These are phyloP conservation scores for Corythucha ciliata DNA, from an alignment of 2,888 invertebrate species.

Conservation along the genomic window DNA sequence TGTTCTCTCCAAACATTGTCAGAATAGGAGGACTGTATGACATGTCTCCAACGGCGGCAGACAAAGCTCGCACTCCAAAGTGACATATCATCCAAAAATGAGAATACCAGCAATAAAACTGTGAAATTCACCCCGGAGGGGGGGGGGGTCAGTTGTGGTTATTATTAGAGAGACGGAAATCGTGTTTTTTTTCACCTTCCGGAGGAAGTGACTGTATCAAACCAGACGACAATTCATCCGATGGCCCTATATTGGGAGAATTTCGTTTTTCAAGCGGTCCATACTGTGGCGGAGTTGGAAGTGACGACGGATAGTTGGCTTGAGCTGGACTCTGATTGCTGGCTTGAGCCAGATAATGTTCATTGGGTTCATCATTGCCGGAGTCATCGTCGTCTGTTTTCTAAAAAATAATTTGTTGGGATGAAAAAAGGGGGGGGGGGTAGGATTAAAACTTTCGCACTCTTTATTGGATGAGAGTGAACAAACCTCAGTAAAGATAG, in stretches of 20 bases:
- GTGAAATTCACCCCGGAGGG: conserved; percentile 32
- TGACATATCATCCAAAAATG: conserved; percentile 83
- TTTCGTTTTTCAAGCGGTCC: conserved; percentile 49
- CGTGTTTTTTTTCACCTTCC: conserved; percentile 27
- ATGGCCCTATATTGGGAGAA: conserved; percentile 45
- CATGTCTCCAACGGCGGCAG: conserved; percentile 72
- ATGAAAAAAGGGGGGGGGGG: conserved; percentile 12
- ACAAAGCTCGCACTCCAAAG: conserved; percentile 81
- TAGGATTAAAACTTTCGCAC: background rate
- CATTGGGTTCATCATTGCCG: conserved; percentile 87
- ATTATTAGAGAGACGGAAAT: background rate
- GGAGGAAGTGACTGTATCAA: conserved; percentile 50
- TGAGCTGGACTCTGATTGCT: conserved; percentile 32
- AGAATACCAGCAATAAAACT: conserved; percentile 80
- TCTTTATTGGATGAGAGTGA: conserved; percentile 11
- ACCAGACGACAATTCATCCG: conserved; percentile 52
- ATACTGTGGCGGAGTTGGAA: conserved; percentile 50
- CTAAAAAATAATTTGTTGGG: conserved; percentile 39
- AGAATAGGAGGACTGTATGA: conserved; percentile 67
- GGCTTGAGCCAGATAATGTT: conserved; percentile 39
- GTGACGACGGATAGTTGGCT: conserved; percentile 41
- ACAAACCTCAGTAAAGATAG: conserved; percentile 42
- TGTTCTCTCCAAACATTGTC: conserved; percentile 72
- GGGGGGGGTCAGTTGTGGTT: background rate
- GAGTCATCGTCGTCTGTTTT: conserved; percentile 84